Evolutionary conservation across 2,113 vertebrate genomes (phyloP).

Genomic region (Syrmaticus mikado): DNA sequence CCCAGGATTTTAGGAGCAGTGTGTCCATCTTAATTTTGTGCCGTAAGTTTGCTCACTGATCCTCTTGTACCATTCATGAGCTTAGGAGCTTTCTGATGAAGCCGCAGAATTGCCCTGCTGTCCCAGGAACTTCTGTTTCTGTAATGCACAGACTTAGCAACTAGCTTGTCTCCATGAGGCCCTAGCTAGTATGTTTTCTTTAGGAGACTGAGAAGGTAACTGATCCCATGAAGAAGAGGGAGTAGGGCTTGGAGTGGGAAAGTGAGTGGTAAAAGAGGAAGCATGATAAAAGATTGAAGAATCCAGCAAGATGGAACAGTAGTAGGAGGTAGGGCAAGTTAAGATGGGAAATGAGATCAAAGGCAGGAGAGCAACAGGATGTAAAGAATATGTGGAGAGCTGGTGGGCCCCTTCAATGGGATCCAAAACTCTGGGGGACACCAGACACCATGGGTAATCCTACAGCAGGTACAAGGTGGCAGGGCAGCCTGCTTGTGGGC

Average conservation of each 20-base stretch:
- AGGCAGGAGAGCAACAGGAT: not conserved
- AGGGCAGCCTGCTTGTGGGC: not conserved
- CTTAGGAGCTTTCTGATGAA: not conserved
- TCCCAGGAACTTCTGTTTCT: not conserved
- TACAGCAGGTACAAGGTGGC: rapidly evolving
- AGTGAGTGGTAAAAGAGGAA: not conserved
- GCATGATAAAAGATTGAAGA: not conserved
- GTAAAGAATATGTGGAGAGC: not conserved
- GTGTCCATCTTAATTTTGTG: not conserved
- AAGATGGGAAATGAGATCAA: not conserved
- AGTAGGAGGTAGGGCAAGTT: not conserved
- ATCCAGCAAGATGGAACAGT: not conserved
- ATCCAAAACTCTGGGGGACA: rapidly evolving
- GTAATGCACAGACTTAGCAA: not conserved
- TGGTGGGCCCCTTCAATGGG: not conserved
- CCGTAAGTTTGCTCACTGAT: not conserved
- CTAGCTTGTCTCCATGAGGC: not conserved
- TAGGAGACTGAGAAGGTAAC: not conserved
- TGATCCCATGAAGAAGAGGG: not conserved
- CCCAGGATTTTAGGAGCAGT: not conserved
- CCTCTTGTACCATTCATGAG: not conserved
- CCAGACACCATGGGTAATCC: not conserved
- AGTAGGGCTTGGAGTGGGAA: not conserved
- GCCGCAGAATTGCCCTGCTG: not conserved
- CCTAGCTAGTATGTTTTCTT: not conserved